phyloP scores from a whole-genome alignment of 2,888 invertebrate genomes.

The Ectemnius continuus region DNA sequence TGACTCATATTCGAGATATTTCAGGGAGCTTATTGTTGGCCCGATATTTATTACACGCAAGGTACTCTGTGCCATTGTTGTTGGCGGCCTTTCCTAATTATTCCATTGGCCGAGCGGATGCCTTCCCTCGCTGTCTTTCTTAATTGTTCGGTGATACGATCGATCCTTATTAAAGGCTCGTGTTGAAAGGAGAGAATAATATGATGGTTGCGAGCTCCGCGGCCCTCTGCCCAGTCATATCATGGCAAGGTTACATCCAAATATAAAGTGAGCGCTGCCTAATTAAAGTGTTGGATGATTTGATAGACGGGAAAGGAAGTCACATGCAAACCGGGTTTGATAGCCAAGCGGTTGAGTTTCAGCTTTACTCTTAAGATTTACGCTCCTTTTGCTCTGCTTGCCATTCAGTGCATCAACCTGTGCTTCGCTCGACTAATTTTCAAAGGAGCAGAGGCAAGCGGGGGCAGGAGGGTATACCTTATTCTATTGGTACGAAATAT shows the following conservation, averaged over 20 bases:
- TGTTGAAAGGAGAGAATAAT: slow-evolving; percentile 7
- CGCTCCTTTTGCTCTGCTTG: slow-evolving; percentile 31
- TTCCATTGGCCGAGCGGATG: too few relatives aligned
- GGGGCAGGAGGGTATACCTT: too few relatives aligned
- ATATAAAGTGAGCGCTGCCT: slow-evolving; percentile 61
- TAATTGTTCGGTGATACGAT: too few relatives aligned
- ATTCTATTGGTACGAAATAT: slow-evolving; percentile 32
- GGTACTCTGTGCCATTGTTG: slow-evolving; percentile 10
- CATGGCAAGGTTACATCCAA: slow-evolving; percentile 57
- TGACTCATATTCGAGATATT: slow-evolving; percentile 47
- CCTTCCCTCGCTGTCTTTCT: too few relatives aligned
- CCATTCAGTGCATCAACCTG: slow-evolving; percentile 45
- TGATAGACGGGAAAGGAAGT: slow-evolving; percentile 68
- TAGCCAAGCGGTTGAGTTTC: slow-evolving; percentile 63
- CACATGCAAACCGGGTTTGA: slow-evolving; percentile 61
- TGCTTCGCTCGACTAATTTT: slow-evolving; percentile 38
- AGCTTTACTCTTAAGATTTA: slow-evolving; percentile 63
- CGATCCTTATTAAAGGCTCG: too few relatives aligned
- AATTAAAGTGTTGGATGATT: slow-evolving; percentile 72
- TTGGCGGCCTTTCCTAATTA: not conserved
- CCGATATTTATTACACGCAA: slow-evolving; percentile 17
- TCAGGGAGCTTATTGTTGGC: slow-evolving; percentile 34
- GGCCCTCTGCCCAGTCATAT: not conserved
- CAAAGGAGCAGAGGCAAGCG: slow-evolving; percentile 28
- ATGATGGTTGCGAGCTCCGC: slow-evolving; percentile 25